A percentile compares a stretch with the other conserved stretches of the same genome.
Evolutionary conservation across 1,140 invertebrate genomes (phyloP).

Genomic region (Zaprionus gabonicus): DNA sequence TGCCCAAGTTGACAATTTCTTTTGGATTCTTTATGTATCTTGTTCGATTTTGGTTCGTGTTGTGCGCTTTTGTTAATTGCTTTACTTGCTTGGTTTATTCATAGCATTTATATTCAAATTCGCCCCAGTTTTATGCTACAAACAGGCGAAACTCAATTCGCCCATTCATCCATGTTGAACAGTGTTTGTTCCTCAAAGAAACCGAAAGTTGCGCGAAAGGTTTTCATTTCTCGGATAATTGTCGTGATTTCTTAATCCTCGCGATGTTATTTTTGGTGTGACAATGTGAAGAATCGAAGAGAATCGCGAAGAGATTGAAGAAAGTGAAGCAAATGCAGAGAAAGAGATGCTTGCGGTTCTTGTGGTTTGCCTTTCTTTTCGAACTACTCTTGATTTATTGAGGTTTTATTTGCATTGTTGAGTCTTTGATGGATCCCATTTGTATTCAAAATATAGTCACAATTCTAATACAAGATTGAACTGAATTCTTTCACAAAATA

Average conservation of each 20-base stretch:
- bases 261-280: not conserved
- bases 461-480: too few relatives aligned
- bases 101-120: slow-evolving; percentile 3
- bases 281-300: not conserved
- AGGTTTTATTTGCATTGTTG: not conserved
- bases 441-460: not conserved
- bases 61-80: not conserved
- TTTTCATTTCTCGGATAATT: not conserved
- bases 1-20: not conserved
- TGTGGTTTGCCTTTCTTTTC: not conserved
- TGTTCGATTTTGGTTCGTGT: not conserved
- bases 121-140: not conserved
- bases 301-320: not conserved
- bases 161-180: not conserved
- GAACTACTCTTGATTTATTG: not conserved
- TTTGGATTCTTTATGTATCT: not conserved
- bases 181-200: not conserved
- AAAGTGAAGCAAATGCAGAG: not conserved
- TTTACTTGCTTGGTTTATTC: not conserved
- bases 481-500: too few relatives aligned
- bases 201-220: slow-evolving; percentile 1
- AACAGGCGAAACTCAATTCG: not conserved
- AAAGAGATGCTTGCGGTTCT: not conserved
- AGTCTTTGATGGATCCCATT: not conserved
- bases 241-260: slow-evolving; percentile 1